Evolutionary conservation across 2,888 invertebrate genomes (phyloP).

Genomic region (Nesidiocoris tenuis): DNA sequence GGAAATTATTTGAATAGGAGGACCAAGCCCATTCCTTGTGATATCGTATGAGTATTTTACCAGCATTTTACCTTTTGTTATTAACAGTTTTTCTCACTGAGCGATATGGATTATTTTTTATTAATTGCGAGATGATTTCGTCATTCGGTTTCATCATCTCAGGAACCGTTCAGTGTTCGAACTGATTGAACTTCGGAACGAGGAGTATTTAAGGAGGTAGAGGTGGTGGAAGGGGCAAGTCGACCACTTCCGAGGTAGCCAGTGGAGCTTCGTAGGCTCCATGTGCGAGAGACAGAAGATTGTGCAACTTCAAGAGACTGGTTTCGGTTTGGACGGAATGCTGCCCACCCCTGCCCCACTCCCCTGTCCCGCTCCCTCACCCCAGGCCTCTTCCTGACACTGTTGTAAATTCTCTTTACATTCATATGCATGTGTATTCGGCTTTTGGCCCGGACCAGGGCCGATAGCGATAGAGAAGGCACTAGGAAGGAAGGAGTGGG

Average conservation of each 20-base stretch:
- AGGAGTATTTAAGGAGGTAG: no score
- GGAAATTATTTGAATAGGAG: no score
- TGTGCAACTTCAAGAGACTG: not conserved
- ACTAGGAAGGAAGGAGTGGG: not conserved
- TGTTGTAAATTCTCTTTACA: conserved; percentile 43
- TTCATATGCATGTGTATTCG: conserved; percentile 43
- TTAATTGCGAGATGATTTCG: no score
- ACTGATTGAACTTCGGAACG: no score
- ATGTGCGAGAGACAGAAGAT: not conserved
- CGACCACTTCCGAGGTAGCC: not conserved
- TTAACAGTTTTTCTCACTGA: no score
- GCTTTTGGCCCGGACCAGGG: not conserved
- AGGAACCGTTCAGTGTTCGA: no score
- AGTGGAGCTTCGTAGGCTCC: not conserved
- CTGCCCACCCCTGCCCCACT: conserved; percentile 8
- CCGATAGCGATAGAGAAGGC: not conserved
- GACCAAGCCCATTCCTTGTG: no score
- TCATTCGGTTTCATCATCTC: no score
- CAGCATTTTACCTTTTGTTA: no score
- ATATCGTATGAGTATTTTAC: no score
- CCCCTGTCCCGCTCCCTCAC: conserved; percentile 16
- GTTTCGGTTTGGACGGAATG: not conserved
- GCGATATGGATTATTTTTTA: no score
- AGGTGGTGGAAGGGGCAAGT: no score
- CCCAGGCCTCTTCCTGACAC: conserved; percentile 33